Base-by-base conservation (phyloP, 2,113 vertebrate genomes). In the Pelodiscus sinensis region DNA sequence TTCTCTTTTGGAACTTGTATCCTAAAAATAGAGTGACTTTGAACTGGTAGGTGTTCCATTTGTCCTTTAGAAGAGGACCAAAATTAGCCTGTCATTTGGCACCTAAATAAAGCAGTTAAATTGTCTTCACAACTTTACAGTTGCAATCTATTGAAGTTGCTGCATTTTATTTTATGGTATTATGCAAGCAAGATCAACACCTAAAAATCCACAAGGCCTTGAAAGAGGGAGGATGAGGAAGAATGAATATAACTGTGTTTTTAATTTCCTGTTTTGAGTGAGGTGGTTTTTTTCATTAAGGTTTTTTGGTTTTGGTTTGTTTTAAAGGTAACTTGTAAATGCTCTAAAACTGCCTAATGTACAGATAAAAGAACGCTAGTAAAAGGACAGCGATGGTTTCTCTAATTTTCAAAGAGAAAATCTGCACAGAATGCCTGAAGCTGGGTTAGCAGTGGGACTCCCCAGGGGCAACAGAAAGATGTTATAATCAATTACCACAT, bases 401-500 rank as follows among this genome's bases (percentile, higher is more conserved):
- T 94, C 50, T 82, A 78, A 91, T 92, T 96, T 96, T 90, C 90
- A 92, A 95, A 95, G 92, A 91, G 89, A 94, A 96, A 95, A 92
- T 95, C 97, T 86, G 90, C 95, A 86, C 96, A 93, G 93, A 96
- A 96, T 91, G 97, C 98, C 98, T 93, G 92, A 96, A 96, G 97
- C 97, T 96, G 97, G 97, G 97, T 96, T 96, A 95, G 96, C 94
- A 85, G 94, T 94, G 96, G 97, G 97, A 96, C 98, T 98, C 98
- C 98, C 98, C 90, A 90, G 97, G 98, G 98, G 98, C 97, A 96
- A 97, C 97, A 95, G 97, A 96, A 97, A 98, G 98, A 98, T 98
- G 98, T 98, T 98, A 97, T 99, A 99, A 98, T 99, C 98, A 99
- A 99, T 99, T 99, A 99, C 98, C 98, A 98, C 98, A 98, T 99